Evolutionary conservation across 2,888 invertebrate genomes (phyloP).

Genomic region (Malthinus seriepunctatus): DNA sequence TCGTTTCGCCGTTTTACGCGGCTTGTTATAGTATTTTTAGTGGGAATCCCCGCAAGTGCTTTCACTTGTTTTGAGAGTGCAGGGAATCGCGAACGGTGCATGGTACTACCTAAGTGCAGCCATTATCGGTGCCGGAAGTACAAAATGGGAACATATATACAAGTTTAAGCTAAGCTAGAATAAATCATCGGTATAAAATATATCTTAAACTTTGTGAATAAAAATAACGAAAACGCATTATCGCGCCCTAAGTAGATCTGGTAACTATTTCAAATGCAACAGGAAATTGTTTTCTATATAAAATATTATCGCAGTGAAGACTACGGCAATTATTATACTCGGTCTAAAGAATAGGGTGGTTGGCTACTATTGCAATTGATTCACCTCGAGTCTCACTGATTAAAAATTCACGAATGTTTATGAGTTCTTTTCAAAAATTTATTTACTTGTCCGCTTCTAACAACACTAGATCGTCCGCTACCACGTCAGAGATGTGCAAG

Average conservation of each 20-base stretch:
- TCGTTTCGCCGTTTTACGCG: slow-evolving; percentile 51
- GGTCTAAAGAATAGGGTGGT: slow-evolving; percentile 40
- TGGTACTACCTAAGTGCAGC: slow-evolving; percentile 30
- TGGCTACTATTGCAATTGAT: slow-evolving; percentile 43
- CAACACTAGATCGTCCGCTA: slow-evolving; percentile 90
- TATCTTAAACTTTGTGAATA: slow-evolving; percentile 33
- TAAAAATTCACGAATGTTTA: slow-evolving; percentile 45
- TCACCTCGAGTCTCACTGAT: slow-evolving; percentile 38
- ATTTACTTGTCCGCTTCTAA: slow-evolving; percentile 70
- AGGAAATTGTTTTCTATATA: slow-evolving; percentile 36
- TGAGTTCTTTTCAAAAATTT: slow-evolving; percentile 37
- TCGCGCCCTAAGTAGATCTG: slow-evolving; percentile 29
- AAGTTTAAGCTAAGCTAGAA: slow-evolving; percentile 36
- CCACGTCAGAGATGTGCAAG: slow-evolving; percentile 93
- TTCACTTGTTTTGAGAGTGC: slow-evolving; percentile 16
- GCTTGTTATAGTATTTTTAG: slow-evolving; percentile 32
- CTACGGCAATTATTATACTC: slow-evolving; percentile 30
- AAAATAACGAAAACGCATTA: slow-evolving; percentile 32
- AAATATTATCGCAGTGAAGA: slow-evolving; percentile 34
- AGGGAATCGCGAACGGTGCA: slow-evolving; percentile 29
- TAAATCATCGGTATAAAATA: slow-evolving; percentile 35
- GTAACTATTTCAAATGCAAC: slow-evolving; percentile 32
- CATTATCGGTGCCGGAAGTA: slow-evolving; percentile 38
- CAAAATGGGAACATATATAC: slow-evolving; percentile 41
- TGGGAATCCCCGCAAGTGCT: slow-evolving; percentile 43